Percentiles rank a stretch among this genome's conserved stretches.
These are phyloP conservation scores for Drosophila longiperda DNA, from an alignment of 2,888 invertebrate genomes.

Conservation along the genomic window DNA sequence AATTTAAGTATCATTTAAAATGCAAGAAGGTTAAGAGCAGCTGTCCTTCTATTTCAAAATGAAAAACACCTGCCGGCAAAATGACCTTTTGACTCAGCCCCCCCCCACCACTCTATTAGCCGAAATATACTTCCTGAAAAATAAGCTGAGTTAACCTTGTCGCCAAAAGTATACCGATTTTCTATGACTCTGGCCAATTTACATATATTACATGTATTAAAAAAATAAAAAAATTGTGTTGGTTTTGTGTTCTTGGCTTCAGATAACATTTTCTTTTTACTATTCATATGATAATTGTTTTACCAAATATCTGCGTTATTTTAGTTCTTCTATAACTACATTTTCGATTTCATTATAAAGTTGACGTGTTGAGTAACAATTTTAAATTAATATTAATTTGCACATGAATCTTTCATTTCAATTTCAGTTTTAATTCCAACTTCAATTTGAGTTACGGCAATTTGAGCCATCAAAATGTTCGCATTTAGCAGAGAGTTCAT, in stretches of 20 bases:
- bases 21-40: background rate
- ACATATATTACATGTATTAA: background rate
- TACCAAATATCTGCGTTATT: background rate
- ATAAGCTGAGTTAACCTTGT: background rate
- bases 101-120: background rate
- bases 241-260: background rate
- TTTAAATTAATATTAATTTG: background rate
- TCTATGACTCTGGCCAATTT: background rate
- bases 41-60: background rate
- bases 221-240: background rate
- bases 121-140: background rate
- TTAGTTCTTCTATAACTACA: background rate
- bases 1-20: background rate
- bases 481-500: constrained; percentile 37
- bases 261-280: background rate
- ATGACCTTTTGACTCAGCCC: background rate
- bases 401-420: background rate
- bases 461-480: constrained; percentile 22
- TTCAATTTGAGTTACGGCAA: constrained; percentile 13
- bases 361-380: background rate
- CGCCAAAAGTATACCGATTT: background rate
- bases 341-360: background rate
- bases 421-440: constrained; percentile 4
- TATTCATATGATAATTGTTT: background rate
- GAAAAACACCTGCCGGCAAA: background rate